Evolutionary conservation across 2,113 vertebrate genomes (phyloP).

Genomic region (Cyanoderma ruficeps): DNA sequence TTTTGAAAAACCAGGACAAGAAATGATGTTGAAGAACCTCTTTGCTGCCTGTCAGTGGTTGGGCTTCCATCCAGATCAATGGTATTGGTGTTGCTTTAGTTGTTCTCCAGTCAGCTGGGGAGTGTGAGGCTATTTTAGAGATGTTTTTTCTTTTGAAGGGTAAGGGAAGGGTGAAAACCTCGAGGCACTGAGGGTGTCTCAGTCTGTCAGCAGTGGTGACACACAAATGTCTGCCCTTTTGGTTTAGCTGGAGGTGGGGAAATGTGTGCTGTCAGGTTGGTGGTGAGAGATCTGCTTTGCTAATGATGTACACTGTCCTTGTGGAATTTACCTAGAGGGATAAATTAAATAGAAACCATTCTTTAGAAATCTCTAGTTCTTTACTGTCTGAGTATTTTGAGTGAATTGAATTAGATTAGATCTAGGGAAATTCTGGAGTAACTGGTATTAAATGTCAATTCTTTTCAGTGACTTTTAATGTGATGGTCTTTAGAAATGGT

Average conservation of each 20-base stretch:
- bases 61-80: background rate
- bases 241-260: background rate
- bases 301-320: background rate
- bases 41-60: background rate
- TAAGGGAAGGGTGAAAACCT: background rate
- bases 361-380: background rate
- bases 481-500: background rate
- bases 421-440: background rate
- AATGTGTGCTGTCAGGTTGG: background rate
- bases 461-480: background rate
- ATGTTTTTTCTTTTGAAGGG: background rate
- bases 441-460: background rate
- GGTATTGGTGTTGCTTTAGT: background rate
- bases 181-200: background rate
- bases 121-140: background rate
- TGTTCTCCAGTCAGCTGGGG: background rate
- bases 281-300: background rate
- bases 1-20: background rate
- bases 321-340: background rate
- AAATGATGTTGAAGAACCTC: background rate
- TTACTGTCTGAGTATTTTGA: background rate
- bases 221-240: background rate
- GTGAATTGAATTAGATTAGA: background rate
- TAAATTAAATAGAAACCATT: background rate
- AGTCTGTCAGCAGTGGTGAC: background rate